phyloP scores from a whole-genome alignment of 2,888 invertebrate species.

The Xanthia togata region DNA sequence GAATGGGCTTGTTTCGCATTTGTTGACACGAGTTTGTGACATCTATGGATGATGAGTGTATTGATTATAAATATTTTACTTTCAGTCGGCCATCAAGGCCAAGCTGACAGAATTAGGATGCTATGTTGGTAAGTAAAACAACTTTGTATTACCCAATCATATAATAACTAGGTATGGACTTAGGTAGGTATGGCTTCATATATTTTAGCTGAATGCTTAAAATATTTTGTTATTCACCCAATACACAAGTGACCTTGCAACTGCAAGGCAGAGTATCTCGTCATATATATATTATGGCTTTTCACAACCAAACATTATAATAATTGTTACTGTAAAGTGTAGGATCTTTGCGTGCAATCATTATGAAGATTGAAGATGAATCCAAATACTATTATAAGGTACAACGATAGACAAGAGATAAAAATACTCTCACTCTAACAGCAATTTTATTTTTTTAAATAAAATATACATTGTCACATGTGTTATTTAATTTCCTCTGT shows the following conservation, averaged over 20 bases:
- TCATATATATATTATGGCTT: neutral
- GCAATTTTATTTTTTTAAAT: too few relatives aligned
- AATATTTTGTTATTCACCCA: neutral
- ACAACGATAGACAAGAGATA: neutral
- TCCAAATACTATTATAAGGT: neutral
- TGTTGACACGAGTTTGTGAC: slow-evolving; percentile 39
- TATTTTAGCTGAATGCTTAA: neutral
- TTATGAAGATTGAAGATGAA: neutral
- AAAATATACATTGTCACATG: too few relatives aligned
- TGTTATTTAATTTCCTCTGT: neutral
- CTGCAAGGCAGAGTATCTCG: neutral
- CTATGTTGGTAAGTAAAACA: slow-evolving; percentile 94
- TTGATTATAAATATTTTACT: slow-evolving; percentile 64
- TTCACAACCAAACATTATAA: neutral
- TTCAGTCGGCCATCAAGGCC: slow-evolving; percentile 98
- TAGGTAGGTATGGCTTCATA: slow-evolving; percentile 3
- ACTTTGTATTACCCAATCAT: slow-evolving; percentile 7
- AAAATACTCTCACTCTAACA: neutral
- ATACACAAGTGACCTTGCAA: neutral
- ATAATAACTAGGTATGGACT: neutral
- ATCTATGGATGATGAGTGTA: slow-evolving; percentile 34
- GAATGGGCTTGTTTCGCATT: slow-evolving; percentile 15
- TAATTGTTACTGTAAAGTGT: neutral
- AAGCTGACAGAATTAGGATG: slow-evolving; percentile 98
- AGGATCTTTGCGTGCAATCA: neutral